These are phyloP conservation scores for Eupeodes corollae DNA, from an alignment of 1,140 invertebrate species.

Conservation along the genomic window DNA sequence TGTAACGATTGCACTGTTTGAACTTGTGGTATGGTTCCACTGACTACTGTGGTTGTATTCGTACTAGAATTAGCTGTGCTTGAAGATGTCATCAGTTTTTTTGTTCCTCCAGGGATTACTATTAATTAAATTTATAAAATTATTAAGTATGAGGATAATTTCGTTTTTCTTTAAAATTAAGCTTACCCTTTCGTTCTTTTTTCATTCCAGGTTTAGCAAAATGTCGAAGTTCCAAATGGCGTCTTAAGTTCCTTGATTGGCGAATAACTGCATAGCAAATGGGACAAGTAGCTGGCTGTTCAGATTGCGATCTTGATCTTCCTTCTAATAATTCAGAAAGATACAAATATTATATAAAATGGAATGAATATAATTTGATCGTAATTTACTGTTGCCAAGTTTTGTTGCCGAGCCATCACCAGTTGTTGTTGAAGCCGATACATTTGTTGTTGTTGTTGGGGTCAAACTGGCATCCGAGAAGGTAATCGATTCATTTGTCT, in stretches of 20 bases:
- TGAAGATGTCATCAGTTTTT: conserved; percentile 1
- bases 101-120: conserved; percentile 13
- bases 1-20: conserved; percentile 34
- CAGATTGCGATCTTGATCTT: conserved; percentile 46
- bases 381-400: conserved; percentile 22
- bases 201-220: conserved; percentile 37
- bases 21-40: conserved; percentile 22
- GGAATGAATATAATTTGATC: background rate
- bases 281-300: conserved; percentile 50
- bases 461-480: background rate
- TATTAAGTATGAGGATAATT: conserved; percentile 7
- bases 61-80: conserved; percentile 10
- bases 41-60: conserved; percentile 15
- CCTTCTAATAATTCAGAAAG: conserved; percentile 18
- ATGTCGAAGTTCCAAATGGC: conserved; percentile 41
- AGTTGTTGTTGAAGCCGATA: conserved; percentile 21
- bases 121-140: background rate
- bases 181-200: conserved; percentile 38
- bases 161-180: conserved; percentile 22
- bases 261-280: conserved; percentile 47
- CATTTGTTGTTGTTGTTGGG: conserved; percentile 15
- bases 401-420: conserved; percentile 10
- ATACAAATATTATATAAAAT: background rate
- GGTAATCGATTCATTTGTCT: background rate
- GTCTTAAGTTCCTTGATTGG: conserved; percentile 46